phyloP scores from a whole-genome alignment of 2,113 vertebrate species.

The Seriola aureovittata region DNA sequence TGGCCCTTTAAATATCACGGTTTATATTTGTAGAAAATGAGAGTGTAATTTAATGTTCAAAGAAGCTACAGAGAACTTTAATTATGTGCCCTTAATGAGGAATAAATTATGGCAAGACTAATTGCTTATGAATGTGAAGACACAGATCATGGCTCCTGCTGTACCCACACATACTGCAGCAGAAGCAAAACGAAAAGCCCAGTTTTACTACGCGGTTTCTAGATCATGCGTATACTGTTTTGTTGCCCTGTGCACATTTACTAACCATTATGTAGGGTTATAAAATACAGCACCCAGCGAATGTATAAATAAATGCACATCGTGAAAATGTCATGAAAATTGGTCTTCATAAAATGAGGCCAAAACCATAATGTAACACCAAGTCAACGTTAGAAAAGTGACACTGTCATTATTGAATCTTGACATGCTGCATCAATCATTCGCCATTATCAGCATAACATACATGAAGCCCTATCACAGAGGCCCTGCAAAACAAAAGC shows the following conservation, averaged over 20 bases:
- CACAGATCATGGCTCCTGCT: conserved; percentile 81
- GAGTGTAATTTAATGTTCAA: conserved; percentile 85
- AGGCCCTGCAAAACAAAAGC: conserved; percentile 48
- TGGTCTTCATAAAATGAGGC: conserved; percentile 48
- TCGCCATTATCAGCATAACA: conserved; percentile 42
- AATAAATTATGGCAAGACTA: conserved; percentile 85
- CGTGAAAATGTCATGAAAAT: conserved; percentile 57
- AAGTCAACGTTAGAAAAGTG: conserved; percentile 50
- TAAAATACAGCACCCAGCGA: conserved; percentile 22
- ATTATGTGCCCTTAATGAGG: conserved; percentile 84
- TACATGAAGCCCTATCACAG: conserved; percentile 31
- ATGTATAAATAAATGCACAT: conserved; percentile 37
- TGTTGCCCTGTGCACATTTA: conserved; percentile 36
- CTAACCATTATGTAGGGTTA: conserved; percentile 14
- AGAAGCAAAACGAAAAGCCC: conserved; percentile 42
- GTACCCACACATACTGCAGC: conserved; percentile 61
- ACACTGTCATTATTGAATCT: conserved; percentile 62
- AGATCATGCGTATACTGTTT: conserved; percentile 30
- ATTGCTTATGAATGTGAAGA: conserved; percentile 85
- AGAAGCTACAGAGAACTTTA: conserved; percentile 85
- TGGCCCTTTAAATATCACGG: conserved; percentile 82
- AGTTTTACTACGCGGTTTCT: conserved; percentile 43
- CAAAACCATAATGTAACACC: conserved; percentile 43
- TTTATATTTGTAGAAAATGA: conserved; percentile 83
- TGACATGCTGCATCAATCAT: conserved; percentile 68